Percentiles rank a stretch among this genome's conserved stretches.
phyloP scores from a whole-genome alignment of 2,888 invertebrate species.

The Abrostola tripartita region DNA sequence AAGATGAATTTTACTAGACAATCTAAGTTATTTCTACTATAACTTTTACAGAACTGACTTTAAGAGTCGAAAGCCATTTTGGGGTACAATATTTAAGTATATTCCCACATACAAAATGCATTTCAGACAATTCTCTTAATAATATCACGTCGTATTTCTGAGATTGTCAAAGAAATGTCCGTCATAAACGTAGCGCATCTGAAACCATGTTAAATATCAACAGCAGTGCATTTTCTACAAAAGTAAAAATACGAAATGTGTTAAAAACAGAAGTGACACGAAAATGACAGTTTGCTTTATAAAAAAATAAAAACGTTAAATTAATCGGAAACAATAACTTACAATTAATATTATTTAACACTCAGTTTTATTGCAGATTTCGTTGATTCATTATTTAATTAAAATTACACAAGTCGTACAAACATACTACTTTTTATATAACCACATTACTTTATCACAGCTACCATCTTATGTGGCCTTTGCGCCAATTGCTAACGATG shows the following conservation, averaged over 20 bases:
- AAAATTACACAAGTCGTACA: slow-evolving; percentile 14
- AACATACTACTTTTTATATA: too few species aligned
- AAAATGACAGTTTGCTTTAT: not conserved
- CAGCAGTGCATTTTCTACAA: slow-evolving; percentile 1
- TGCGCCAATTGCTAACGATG: too few species aligned
- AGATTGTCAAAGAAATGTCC: slow-evolving; percentile 3
- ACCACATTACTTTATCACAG: too few species aligned
- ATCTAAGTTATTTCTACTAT: slow-evolving; percentile 7
- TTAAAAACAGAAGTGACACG: not conserved
- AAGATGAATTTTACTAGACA: slow-evolving; percentile 15
- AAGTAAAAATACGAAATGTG: slow-evolving; percentile 6
- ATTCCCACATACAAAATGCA: slow-evolving; percentile 8
- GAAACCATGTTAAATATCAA: not conserved
- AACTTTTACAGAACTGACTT: slow-evolving; percentile 6
- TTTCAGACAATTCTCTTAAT: not conserved
- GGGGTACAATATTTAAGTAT: not conserved
- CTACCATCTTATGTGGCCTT: too few species aligned
- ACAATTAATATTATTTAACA: slow-evolving; percentile 4
- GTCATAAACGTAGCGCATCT: not conserved
- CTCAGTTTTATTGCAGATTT: slow-evolving; percentile 20
- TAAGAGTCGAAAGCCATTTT: not conserved
- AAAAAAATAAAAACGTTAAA: not conserved
- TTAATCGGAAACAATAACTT: slow-evolving; percentile 4
- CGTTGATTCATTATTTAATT: slow-evolving; percentile 11
- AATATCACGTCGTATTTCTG: slow-evolving; percentile 1